Base-by-base conservation (phyloP, 2,888 invertebrate species). In the Clanis bilineata region DNA sequence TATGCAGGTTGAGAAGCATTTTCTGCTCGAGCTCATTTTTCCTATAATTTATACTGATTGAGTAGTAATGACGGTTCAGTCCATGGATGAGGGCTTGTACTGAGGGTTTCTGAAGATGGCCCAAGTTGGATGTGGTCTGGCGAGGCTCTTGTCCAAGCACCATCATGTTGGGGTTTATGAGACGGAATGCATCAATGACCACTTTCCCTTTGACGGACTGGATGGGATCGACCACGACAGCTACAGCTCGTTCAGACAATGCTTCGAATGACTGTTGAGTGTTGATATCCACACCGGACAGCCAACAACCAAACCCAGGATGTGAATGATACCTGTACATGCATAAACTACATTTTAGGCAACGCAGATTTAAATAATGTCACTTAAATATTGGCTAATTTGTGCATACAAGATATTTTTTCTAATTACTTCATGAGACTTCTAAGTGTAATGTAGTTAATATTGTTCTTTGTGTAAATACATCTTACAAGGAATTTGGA, bases 251-350 rank as follows among this genome's bases (percentile, higher is more conserved):
- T 82, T 99, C 99, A 28, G 98, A 98, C 5, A 99, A 93, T 0
- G 99, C 99, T 88, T 99, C 99, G 87, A 99, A 99, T 61, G 98
- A 99, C 87, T 99, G 99, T 85, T 99, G 99, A 3, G 99, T 99
- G 83, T 99, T 99, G 72, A 99, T 99, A 86, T 99, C 99, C 10
- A 99, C 99, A 45, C 98, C 99, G 10, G 99, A 99, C 64, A 99
- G 93, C 99, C 99, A 99, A 86, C 99, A 99, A 44, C 99, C 99
- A 90, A 99, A 99, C 38, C 99, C 99, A 72, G 99, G 99, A 95
- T 99, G 99, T 58, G 99, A 99, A 83, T 99, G 99, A 85, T 99
- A 99, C 94, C 94, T 94, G 71, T 72, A n/a, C 36, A 55, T 54
- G 12, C n/a, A 54, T 23, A 41, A n/a, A 10, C 12, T 5, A 5